Evolutionary conservation across 2,888 invertebrate genomes (phyloP), one percentile per base, ranked within the genome.

Genomic region (Craniophora ligustri): DNA sequence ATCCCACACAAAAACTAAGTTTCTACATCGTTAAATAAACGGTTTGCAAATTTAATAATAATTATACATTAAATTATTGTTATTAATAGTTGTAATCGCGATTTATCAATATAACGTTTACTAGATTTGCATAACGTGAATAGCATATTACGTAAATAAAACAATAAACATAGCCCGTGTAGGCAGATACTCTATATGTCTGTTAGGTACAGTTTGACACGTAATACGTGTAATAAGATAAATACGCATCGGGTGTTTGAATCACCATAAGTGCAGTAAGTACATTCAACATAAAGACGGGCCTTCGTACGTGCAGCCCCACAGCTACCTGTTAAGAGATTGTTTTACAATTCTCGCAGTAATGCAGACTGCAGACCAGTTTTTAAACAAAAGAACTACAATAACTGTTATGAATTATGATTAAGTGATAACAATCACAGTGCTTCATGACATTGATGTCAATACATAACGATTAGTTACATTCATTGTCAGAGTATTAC

Each of bases 201-300:
- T 30, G 16, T 30, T 41, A 65, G 60, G 42, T 47, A 67, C 58
- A 62, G 68, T 68, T 67, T 61, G 72, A 79, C 72, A 81, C 76
- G 75, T 76, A 81, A 82, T 76, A 76, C 67, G 60, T 64, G 79
- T 85, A 84, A 82, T 77, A 79, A 80, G 81, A 82, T 82, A 80
- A 81, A 78, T 70, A 68, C 57, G 66, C 72, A 59, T 62, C 63
- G 58, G 65, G 67, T 71, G 63, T 70, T 75, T 75, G 81, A 87
- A 86, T 81, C 84, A 81, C 78, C 51, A 68, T 72, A 84, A 86
- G 82, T 84, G 86, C 81, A 75, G 84, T 79, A 74, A n/a, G 59
- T 61, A 55, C 61, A 75, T 64, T 50, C 51, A 63, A 70, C 63
- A 77, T 69, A 64, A 58, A 55, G 53, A 60, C n/a, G 51, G 51